These are phyloP conservation scores for Craseonycteris thonglongyai DNA, from an alignment of 2,113 vertebrate species.

Conservation along the genomic window DNA sequence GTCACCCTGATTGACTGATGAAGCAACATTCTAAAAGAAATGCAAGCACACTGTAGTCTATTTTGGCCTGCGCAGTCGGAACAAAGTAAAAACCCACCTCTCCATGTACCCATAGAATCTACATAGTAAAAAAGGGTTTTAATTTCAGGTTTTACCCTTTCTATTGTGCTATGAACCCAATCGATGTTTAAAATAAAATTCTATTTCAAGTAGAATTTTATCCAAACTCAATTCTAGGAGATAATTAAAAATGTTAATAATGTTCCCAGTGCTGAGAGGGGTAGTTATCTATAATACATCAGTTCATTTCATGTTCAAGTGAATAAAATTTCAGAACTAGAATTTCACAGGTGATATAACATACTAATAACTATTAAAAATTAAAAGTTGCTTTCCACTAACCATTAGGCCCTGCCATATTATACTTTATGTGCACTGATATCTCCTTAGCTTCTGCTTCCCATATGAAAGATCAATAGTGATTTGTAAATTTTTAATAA, in stretches of 20 bases:
- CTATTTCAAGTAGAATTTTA: conserved; percentile 22
- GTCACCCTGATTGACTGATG: neutral
- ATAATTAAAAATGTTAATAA: conserved; percentile 36
- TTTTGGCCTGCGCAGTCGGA: neutral
- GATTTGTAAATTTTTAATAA: neutral
- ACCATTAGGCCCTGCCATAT: neutral
- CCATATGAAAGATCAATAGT: neutral
- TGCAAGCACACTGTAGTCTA: too few species aligned
- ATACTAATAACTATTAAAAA: neutral
- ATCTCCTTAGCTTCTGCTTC: neutral
- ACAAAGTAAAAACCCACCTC: neutral
- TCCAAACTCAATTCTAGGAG: conserved; percentile 12
- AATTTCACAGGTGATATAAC: conserved; percentile 14
- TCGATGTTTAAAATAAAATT: neutral
- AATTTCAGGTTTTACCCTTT: neutral
- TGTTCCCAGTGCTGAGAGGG: neutral
- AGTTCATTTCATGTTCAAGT: neutral
- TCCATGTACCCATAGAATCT: neutral
- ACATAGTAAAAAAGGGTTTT: neutral
- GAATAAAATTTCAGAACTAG: neutral
- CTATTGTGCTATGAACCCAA: neutral
- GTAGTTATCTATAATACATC: neutral
- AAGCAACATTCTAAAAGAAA: neutral
- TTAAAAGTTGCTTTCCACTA: neutral
- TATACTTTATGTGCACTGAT: neutral